Evolutionary conservation across 2,113 vertebrate genomes (phyloP).

Genomic region (Aramus guarauna): DNA sequence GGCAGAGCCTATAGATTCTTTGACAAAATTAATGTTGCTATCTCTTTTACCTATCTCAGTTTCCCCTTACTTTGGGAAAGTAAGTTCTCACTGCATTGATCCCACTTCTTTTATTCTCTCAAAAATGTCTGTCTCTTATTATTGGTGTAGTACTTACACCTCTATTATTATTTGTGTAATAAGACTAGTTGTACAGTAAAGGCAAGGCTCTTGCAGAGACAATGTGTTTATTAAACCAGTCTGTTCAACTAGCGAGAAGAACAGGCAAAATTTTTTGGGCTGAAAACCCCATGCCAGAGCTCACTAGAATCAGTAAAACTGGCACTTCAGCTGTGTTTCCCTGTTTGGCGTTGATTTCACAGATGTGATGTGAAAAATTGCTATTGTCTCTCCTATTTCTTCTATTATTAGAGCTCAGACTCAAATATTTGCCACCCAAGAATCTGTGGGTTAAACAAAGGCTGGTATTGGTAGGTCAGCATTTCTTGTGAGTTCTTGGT

Average conservation of each 20-base stretch:
- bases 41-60: neutral
- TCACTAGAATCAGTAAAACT: neutral
- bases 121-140: neutral
- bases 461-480: neutral
- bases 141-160: neutral
- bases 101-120: neutral
- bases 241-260: neutral
- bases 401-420: neutral
- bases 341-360: neutral
- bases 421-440: neutral
- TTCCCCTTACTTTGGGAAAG: neutral
- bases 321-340: neutral
- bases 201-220: neutral
- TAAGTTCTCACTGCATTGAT: neutral
- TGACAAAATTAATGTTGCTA: neutral
- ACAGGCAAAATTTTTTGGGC: neutral
- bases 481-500: neutral
- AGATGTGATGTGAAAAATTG: neutral
- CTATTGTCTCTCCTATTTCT: neutral
- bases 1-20: neutral
- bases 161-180: neutral
- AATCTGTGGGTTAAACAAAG: neutral
- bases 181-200: neutral
- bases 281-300: neutral
- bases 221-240: neutral